A percentile compares a stretch with the other conserved stretches of the same genome.
phyloP scores from a whole-genome alignment of 2,888 invertebrate genomes.

The Sipha maydis region DNA sequence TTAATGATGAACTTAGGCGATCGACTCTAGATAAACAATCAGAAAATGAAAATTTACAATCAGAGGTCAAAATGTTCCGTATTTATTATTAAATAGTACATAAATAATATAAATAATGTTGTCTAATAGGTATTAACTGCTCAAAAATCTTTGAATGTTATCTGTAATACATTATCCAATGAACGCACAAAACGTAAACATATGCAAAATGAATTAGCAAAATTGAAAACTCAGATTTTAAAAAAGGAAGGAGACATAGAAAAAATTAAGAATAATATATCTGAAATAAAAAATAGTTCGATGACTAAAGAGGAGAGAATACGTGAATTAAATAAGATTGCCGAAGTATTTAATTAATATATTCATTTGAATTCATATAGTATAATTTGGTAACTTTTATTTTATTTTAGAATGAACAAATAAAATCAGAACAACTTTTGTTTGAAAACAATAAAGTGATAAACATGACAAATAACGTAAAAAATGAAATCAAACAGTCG shows the following conservation, averaged over 20 bases:
- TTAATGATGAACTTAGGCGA: slow-evolving; percentile 53
- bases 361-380: background rate
- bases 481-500: slow-evolving; percentile 67
- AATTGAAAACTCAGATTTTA: slow-evolving; percentile 70
- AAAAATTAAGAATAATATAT: slow-evolving; percentile 52
- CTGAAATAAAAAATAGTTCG: slow-evolving; percentile 55
- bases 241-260: slow-evolving; percentile 69
- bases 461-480: slow-evolving; percentile 27
- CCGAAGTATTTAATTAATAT: background rate
- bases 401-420: slow-evolving; percentile 24
- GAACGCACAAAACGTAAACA: slow-evolving; percentile 70
- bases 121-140: background rate
- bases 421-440: background rate
- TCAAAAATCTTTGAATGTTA: slow-evolving; percentile 12
- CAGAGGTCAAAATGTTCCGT: slow-evolving; percentile 64
- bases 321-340: slow-evolving; percentile 49
- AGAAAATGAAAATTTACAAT: slow-evolving; percentile 60
- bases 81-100: slow-evolving; percentile 64
- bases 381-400: background rate
- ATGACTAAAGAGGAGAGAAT: slow-evolving; percentile 53
- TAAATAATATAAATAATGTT: slow-evolving; percentile 61
- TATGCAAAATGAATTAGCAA: slow-evolving; percentile 69
- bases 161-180: slow-evolving; percentile 64
- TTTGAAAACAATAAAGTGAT: slow-evolving; percentile 22
- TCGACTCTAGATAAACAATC: slow-evolving; percentile 4